Evolutionary conservation across 2,113 vertebrate genomes (phyloP).

Genomic region (Electrona antarctica): DNA sequence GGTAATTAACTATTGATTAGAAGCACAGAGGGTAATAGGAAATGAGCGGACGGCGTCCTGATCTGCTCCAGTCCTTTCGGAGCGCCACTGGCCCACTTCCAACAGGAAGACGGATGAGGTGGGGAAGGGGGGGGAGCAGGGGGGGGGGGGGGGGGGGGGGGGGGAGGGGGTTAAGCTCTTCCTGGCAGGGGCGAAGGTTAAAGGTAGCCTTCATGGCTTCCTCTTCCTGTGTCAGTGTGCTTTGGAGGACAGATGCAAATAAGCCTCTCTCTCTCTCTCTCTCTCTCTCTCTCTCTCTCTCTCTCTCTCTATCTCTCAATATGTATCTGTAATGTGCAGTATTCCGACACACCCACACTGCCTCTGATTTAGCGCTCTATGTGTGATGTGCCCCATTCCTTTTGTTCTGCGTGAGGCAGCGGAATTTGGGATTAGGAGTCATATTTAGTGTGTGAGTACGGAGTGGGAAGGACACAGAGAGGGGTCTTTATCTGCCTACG

Average conservation of each 20-base stretch:
- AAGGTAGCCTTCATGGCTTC: slow-evolving; percentile 33
- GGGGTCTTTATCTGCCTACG: slow-evolving; percentile 50
- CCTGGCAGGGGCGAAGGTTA: slow-evolving; percentile 18
- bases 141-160: neutral
- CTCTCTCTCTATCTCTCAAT: no score
- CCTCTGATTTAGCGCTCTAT: neutral
- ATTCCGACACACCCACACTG: no score
- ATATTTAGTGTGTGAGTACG: no score
- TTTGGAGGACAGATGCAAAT: neutral
- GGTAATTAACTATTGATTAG: slow-evolving; percentile 78
- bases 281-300: no score
- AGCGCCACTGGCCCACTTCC: slow-evolving; percentile 18
- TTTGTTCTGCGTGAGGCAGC: slow-evolving; percentile 1
- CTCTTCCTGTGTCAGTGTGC: slow-evolving; percentile 14
- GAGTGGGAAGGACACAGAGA: slow-evolving; percentile 29
- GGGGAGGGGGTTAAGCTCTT: slow-evolving; percentile 20
- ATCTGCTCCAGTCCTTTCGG: slow-evolving; percentile 22
- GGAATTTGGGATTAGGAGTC: no score
- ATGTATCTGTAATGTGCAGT: no score
- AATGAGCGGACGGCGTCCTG: slow-evolving; percentile 57
- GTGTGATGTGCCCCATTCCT: slow-evolving; percentile 2
- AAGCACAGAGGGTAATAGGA: slow-evolving; percentile 63
- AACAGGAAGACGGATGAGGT: neutral
- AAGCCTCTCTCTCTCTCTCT: no score
- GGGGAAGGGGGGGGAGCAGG: neutral